Evolutionary conservation across 2,888 invertebrate species (phyloP).

Genomic region (Eilema sororculum): DNA sequence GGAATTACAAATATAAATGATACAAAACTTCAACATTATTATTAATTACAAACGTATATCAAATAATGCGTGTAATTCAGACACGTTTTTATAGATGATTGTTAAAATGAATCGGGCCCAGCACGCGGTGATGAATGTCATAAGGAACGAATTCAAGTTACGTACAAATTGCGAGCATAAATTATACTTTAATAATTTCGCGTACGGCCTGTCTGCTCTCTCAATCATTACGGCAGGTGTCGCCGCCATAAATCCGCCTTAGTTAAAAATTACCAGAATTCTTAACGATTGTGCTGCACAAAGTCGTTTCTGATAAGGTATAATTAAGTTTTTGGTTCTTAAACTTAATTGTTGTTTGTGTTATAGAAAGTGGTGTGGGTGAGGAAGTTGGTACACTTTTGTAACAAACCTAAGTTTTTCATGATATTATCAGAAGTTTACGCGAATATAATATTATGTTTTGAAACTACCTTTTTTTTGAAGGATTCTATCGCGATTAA

Average conservation of each 20-base stretch:
- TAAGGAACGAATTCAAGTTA: slow-evolving; percentile 83
- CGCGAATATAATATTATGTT: no score
- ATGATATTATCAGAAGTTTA: no score
- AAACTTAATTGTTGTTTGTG: neutral
- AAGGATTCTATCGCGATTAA: no score
- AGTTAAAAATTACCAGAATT: slow-evolving; percentile 76
- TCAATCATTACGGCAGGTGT: slow-evolving; percentile 80
- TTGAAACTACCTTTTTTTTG: no score
- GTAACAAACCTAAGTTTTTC: neutral
- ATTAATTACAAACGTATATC: slow-evolving; percentile 33
- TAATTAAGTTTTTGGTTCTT: slow-evolving; percentile 36
- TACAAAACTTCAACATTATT: slow-evolving; percentile 12
- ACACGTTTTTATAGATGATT: slow-evolving; percentile 75
- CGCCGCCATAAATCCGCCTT: slow-evolving; percentile 74
- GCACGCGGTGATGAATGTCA: slow-evolving; percentile 80
- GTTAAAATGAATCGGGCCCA: slow-evolving; percentile 74
- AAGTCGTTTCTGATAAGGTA: slow-evolving; percentile 34
- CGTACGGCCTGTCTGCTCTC: slow-evolving; percentile 74
- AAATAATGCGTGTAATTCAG: slow-evolving; percentile 50
- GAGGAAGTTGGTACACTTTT: neutral
- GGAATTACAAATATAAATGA: neutral
- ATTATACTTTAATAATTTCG: slow-evolving; percentile 85
- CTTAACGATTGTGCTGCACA: slow-evolving; percentile 38
- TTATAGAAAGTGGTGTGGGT: neutral
- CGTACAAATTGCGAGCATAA: slow-evolving; percentile 86